Evolutionary conservation across 2,888 invertebrate genomes (phyloP).

Genomic region (Phengaris alcon): DNA sequence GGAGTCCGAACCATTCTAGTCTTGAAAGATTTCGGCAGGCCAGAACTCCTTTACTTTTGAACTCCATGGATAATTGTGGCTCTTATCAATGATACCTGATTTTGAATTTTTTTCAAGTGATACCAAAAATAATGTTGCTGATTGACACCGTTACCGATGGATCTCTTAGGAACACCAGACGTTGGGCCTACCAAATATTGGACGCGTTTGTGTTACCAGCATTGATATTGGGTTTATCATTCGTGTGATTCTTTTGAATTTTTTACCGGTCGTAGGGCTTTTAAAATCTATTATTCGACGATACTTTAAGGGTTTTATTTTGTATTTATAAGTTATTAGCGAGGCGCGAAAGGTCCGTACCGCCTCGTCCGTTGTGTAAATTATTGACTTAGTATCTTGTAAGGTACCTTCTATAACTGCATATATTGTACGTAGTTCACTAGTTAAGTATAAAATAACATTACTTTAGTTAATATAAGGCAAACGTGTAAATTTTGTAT

Average conservation of each 20-base stretch:
- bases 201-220: constrained; percentile 55
- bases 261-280: constrained; percentile 51
- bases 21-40: constrained; percentile 53
- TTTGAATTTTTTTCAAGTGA: constrained; percentile 69
- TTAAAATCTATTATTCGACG: constrained; percentile 62
- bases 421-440: constrained; percentile 78
- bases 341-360: constrained; percentile 49
- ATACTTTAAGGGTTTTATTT: constrained; percentile 57
- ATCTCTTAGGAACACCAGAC: constrained; percentile 71
- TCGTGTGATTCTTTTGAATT: constrained; percentile 50
- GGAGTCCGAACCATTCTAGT: constrained; percentile 69
- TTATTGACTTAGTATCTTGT: constrained; percentile 69
- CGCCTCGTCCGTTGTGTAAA: constrained; percentile 73
- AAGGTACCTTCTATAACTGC: constrained; percentile 69
- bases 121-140: constrained; percentile 76
- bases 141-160: constrained; percentile 77
- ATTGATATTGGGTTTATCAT: constrained; percentile 57
- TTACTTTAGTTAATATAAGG: constrained; percentile 73
- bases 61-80: constrained; percentile 48
- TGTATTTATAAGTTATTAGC: constrained; percentile 48
- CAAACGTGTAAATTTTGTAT: constrained; percentile 87
- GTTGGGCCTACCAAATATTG: constrained; percentile 69
- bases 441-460: constrained; percentile 80
- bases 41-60: constrained; percentile 36
- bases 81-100: constrained; percentile 69